A percentile compares a stretch with the other conserved stretches of the same genome.
These are phyloP conservation scores for Achatina immaculata DNA, from an alignment of 1,140 invertebrate genomes.

Conservation along the genomic window DNA sequence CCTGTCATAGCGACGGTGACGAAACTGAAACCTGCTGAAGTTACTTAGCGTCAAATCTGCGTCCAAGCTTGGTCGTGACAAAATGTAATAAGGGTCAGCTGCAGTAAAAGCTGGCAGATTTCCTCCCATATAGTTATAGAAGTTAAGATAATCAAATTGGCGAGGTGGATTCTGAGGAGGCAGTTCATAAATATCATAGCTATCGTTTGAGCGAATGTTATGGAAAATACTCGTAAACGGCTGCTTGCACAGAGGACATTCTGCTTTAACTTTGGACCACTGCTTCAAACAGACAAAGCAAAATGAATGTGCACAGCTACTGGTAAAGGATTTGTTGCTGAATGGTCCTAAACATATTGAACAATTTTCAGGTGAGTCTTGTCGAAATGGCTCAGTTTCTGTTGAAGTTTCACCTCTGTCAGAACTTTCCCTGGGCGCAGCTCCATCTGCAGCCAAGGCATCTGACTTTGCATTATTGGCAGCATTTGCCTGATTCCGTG, in stretches of 20 bases:
- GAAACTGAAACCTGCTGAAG: conserved; percentile 36
- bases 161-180: conserved; percentile 14
- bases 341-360: conserved; percentile 90
- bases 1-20: conserved; percentile 5
- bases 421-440: not conserved
- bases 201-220: conserved; percentile 87
- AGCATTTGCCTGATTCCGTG: conserved; percentile 29
- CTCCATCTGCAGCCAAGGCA: not conserved
- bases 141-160: conserved; percentile 11
- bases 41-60: conserved; percentile 38
- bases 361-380: conserved; percentile 75
- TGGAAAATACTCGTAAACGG: conserved; percentile 91
- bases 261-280: conserved; percentile 95
- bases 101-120: not conserved
- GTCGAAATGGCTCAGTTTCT: conserved; percentile 15
- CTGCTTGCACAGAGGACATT: conserved; percentile 94
- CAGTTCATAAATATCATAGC: conserved; percentile 78
- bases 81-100: conserved; percentile 1
- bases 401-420: conserved; percentile 5
- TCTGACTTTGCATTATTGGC: not conserved
- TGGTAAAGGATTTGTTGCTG: conserved; percentile 89
- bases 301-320: conserved; percentile 93
- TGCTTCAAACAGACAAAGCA: conserved; percentile 92
- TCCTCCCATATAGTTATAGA: conserved; percentile 7
- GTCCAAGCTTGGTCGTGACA: conserved; percentile 27